phyloP scores from a whole-genome alignment of 2,113 vertebrate genomes.

The Oxygymnocypris stewartii region DNA sequence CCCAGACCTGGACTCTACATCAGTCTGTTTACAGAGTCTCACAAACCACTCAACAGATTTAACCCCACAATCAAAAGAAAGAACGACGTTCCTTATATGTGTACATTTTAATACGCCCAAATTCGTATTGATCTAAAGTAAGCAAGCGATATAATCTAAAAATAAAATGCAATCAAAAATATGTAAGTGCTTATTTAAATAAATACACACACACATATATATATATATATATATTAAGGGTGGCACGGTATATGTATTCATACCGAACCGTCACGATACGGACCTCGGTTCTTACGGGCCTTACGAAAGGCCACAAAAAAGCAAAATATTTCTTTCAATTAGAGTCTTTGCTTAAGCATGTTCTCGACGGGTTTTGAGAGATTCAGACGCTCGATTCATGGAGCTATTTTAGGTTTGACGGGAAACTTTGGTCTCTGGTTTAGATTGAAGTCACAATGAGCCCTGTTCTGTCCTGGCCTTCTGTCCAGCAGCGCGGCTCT shows the following conservation, averaged over 20 bases:
- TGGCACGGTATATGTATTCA: too few species aligned
- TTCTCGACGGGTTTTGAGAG: not conserved
- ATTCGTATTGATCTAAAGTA: not conserved
- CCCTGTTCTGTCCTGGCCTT: conserved; percentile 8
- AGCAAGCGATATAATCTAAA: too few species aligned
- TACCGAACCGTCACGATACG: too few species aligned
- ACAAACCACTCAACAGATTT: not conserved
- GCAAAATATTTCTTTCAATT: not conserved
- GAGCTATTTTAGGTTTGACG: not conserved
- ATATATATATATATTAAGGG: too few species aligned
- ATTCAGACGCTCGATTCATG: not conserved
- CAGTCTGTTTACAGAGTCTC: not conserved
- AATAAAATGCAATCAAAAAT: too few species aligned
- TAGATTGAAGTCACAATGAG: not conserved
- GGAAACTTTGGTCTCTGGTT: not conserved
- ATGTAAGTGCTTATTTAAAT: too few species aligned
- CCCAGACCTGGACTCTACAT: conserved; percentile 25
- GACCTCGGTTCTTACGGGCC: too few species aligned
- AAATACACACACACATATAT: too few species aligned
- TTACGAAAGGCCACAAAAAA: too few species aligned
- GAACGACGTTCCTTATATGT: not conserved
- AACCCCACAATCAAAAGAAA: not conserved
- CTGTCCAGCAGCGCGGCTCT: conserved; percentile 20
- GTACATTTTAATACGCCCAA: not conserved
- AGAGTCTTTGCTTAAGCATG: too few species aligned